Percentiles rank a stretch among this genome's conserved stretches.
These are phyloP conservation scores for Drosophila histrio DNA, from an alignment of 2,888 invertebrate species.

Conservation along the genomic window DNA sequence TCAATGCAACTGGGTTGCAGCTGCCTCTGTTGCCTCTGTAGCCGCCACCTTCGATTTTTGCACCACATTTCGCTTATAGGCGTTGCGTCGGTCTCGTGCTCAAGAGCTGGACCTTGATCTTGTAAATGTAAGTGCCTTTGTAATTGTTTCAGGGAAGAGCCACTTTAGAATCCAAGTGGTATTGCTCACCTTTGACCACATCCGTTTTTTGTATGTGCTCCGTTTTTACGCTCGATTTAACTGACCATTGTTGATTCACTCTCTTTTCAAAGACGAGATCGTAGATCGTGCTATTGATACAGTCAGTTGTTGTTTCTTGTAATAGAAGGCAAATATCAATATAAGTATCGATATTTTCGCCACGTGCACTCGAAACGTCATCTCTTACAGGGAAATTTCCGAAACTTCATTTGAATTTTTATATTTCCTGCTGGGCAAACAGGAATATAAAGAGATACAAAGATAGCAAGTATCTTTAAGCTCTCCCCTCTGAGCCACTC, in stretches of 20 bases:
- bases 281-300: conserved; percentile 62
- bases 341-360: conserved; percentile 7
- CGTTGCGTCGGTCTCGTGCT: conserved; percentile 72
- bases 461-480: conserved; percentile 13
- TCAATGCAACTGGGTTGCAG: conserved; percentile 19
- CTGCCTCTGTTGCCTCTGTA: conserved; percentile 2
- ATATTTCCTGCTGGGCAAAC: conserved; percentile 9
- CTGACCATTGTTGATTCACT: conserved; percentile 31
- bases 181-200: conserved; percentile 64
- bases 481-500: conserved; percentile 35
- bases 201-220: conserved; percentile 56
- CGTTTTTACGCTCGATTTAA: conserved; percentile 64
- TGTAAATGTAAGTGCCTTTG: conserved; percentile 31
- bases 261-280: conserved; percentile 14
- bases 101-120: conserved; percentile 1
- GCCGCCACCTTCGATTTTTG: conserved; percentile 38
- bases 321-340: conserved; percentile 7
- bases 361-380: conserved; percentile 16
- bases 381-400: neutral
- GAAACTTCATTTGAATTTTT: neutral
- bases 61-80: conserved; percentile 38
- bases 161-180: conserved; percentile 49
- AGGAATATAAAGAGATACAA: conserved; percentile 9
- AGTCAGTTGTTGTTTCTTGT: neutral
- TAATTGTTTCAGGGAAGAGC: conserved; percentile 29